Evolutionary conservation across 1,140 invertebrate species (phyloP).

Genomic region (Anastrepha obliqua): DNA sequence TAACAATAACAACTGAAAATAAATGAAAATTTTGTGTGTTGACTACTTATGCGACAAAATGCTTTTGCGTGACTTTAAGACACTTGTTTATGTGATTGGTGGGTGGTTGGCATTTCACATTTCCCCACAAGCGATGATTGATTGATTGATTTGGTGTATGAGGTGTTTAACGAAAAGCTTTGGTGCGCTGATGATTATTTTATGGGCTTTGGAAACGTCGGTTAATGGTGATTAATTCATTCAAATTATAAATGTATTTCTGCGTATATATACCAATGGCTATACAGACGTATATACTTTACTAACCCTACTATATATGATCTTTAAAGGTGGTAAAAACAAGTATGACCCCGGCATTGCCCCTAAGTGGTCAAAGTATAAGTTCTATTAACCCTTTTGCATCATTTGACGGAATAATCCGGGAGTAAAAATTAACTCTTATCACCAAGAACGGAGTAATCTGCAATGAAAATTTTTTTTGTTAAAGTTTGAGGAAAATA

Average conservation of each 20-base stretch:
- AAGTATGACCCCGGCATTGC: background rate
- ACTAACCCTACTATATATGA: background rate
- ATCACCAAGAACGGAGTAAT: background rate
- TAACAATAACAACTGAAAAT: background rate
- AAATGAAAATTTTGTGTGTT: background rate
- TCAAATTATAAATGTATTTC: constrained; percentile 19
- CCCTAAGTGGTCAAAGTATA: background rate
- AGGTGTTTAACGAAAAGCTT: background rate
- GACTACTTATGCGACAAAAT: background rate
- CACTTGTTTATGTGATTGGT: background rate
- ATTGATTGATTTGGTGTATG: background rate
- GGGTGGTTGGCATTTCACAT: background rate
- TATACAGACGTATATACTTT: background rate
- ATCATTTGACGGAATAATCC: background rate
- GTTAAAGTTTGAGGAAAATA: too few relatives aligned
- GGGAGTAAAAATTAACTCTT: too few relatives aligned
- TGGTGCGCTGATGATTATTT: background rate
- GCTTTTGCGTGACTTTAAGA: background rate
- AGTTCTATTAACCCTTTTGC: background rate
- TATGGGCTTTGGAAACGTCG: background rate
- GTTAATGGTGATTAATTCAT: constrained; percentile 42
- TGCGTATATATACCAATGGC: background rate
- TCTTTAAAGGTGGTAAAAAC: background rate
- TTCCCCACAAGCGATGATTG: background rate
- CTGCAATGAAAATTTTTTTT: background rate